Base-by-base conservation (phyloP, 2,888 invertebrate species). In the Drosophila leonis region DNA sequence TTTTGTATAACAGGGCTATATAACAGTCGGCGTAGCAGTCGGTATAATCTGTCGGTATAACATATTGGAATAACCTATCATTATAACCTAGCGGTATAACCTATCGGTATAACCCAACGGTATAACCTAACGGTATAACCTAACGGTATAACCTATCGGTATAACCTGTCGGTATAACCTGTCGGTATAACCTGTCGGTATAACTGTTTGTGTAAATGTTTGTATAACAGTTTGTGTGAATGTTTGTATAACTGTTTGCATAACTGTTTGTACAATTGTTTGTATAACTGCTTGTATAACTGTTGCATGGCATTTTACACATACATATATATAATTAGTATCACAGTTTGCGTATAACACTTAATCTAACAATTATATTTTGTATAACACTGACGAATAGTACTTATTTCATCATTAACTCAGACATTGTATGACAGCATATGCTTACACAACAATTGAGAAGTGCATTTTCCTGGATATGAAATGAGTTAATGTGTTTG, bases 401-500 rank as follows among this genome's bases (percentile, higher is more conserved):
- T 18, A 20, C 29, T 29, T 1, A 27, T 10, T 20, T 41, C 4
- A 31, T 12, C 24, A 18, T 13, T n/a, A 18, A 31, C 20, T 7
- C 2, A 12, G 15, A 15, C 6, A 12, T 35, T 37, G 44, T 31
- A 49, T 24, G 55, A 71, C 41, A 63, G 39, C 51, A 46, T 48
- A 42, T 44, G 64, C 60, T 72, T 59, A 33, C 66, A 65, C 31
- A 65, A 64, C 69, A 67, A 69, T 81, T 72, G 67, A 66, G 65
- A 44, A 66, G 37, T 65, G 44, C 73, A n/a, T 66, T 52, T 46
- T 33, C 27, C 41, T 46, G 29, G 29, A 18, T 51, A 39, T 18
- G 42, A 64, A 66, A 72, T 61, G 57, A 60, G 61, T 57, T 71
- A 61, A 62, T 75, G 68, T 64, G 69, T 77, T 77, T 77, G 77